A percentile compares a stretch with the other conserved stretches of the same genome.
phyloP scores from a whole-genome alignment of 2,888 invertebrate species.

The Trichogramma dendrolimi region DNA sequence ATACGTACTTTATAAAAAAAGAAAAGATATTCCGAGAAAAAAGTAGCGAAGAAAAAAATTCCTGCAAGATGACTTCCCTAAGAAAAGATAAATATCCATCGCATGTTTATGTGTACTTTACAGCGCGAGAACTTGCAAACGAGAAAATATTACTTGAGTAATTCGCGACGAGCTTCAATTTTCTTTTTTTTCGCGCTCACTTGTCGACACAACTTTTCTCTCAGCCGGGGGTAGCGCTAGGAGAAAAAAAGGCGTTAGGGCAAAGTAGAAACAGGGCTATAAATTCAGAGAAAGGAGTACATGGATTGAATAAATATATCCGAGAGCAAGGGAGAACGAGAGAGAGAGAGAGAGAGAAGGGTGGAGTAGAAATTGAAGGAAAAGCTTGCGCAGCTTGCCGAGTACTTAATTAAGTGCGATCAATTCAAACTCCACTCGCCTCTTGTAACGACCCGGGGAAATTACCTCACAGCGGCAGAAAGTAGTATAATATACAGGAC shows the following conservation, averaged over 20 bases:
- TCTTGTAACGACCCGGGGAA: constrained; percentile 2
- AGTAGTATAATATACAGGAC: not conserved
- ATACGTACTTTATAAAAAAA: too few relatives aligned
- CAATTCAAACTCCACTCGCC: constrained; percentile 18
- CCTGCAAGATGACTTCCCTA: too few relatives aligned
- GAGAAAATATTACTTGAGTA: too few relatives aligned
- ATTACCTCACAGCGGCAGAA: constrained; percentile 11
- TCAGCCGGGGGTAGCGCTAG: too few relatives aligned
- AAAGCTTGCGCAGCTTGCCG: constrained; percentile 14
- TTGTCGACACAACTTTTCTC: too few relatives aligned
- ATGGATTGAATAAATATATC: constrained; percentile 19
- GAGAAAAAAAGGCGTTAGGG: constrained; percentile 1
- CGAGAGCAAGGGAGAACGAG: not conserved
- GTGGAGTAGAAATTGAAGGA: constrained; percentile 13
- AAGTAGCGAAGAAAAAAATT: too few relatives aligned
- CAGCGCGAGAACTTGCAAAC: too few relatives aligned
- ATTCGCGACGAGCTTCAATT: too few relatives aligned
- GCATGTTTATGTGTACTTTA: too few relatives aligned
- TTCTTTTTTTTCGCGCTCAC: too few relatives aligned
- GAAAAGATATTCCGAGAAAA: too few relatives aligned
- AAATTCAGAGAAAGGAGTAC: constrained; percentile 4
- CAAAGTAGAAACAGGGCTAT: not conserved
- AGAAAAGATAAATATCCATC: too few relatives aligned
- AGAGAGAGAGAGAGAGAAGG: not conserved
- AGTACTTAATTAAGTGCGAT: constrained; percentile 26